These are phyloP conservation scores for Montipora capitata DNA, from an alignment of 92 coral and sea anemone species.

Conservation along the genomic window DNA sequence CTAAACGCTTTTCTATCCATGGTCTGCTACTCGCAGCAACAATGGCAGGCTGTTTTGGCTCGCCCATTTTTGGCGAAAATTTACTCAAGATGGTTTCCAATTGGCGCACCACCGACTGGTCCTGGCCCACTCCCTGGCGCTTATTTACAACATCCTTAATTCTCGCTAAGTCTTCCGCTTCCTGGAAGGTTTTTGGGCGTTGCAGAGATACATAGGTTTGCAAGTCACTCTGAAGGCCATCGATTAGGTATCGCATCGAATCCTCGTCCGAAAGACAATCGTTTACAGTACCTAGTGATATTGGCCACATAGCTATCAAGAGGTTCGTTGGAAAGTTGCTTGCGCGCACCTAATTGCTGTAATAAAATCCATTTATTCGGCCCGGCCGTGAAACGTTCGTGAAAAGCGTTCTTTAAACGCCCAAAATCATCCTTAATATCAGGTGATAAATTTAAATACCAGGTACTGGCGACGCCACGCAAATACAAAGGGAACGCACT, in stretches of 20 bases:
- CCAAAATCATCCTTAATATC: no score
- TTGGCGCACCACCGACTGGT: no score
- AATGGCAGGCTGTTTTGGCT: no score
- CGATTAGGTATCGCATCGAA: background rate
- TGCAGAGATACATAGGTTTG: background rate
- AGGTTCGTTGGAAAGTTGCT: background rate
- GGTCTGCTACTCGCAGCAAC: background rate
- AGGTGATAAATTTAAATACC: no score
- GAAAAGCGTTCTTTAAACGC: no score
- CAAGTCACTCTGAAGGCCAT: background rate
- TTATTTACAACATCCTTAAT: no score
- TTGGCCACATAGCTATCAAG: background rate
- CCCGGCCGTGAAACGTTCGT: background rate
- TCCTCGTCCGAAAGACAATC: background rate
- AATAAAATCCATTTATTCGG: background rate
- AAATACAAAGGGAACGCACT: no score
- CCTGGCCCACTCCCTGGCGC: no score
- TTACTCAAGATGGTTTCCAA: no score
- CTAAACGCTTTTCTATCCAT: background rate
- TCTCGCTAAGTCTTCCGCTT: background rate
- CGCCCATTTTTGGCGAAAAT: no score
- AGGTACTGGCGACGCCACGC: no score
- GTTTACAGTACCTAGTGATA: background rate
- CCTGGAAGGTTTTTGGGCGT: background rate
- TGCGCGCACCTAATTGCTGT: background rate